A percentile compares a stretch with the other conserved stretches of the same genome.
Conservation (phyloP, 2,113 vertebrate genomes). For the Hippocampus barbouri region DNA sequence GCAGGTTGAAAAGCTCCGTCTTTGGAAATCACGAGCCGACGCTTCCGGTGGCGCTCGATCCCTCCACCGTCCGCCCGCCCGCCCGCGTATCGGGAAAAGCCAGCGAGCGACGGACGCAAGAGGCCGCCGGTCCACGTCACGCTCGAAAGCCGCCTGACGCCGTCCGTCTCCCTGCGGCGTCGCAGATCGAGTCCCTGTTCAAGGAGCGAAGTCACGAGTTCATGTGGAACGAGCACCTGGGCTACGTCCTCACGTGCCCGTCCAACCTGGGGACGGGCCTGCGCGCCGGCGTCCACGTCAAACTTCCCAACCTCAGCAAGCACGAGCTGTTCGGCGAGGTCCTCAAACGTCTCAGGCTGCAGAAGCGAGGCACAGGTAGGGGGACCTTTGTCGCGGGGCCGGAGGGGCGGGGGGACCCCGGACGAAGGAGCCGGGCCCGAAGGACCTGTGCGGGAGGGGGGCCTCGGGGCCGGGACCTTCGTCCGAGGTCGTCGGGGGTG, state of each 20-base stretch:
- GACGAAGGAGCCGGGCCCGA: no score
- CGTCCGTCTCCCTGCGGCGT: not conserved
- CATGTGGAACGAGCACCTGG: constrained; percentile 97
- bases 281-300: constrained; percentile 89
- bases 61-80: no score
- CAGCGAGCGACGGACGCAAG: no score
- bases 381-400: no score
- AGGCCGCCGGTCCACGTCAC: no score
- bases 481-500: not conserved
- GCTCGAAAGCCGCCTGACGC: not conserved
- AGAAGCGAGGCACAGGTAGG: constrained; percentile 92
- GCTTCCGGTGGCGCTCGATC: no score
- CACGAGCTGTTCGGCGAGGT: constrained; percentile 85
- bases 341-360: constrained; percentile 87
- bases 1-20: no score
- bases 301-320: constrained; percentile 86
- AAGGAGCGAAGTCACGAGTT: constrained; percentile 88
- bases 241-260: constrained; percentile 91
- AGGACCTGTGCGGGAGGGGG: no score
- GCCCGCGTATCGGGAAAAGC: no score
- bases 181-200: constrained; percentile 86
- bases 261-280: constrained; percentile 96
- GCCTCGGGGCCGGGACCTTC: not conserved
- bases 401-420: no score
- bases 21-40: no score